Base-by-base conservation (phyloP, 1,140 invertebrate genomes). In the Zaprionus africanus region DNA sequence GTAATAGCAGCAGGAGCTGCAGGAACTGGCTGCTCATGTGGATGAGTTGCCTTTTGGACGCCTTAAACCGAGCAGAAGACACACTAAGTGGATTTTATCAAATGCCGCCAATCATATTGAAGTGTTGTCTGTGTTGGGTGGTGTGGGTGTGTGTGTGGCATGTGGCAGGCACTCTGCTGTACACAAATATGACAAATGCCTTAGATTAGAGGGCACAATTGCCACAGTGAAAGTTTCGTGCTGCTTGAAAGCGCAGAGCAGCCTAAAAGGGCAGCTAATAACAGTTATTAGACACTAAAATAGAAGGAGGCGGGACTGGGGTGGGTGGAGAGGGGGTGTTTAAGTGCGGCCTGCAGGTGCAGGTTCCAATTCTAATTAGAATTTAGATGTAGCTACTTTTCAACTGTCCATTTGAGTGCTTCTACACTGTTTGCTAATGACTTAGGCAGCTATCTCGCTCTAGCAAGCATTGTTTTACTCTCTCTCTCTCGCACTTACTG, bases 41-140 rank as follows among this genome's bases (percentile, higher is more conserved):
- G 38, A 26, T 49, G 19, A 59, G 43, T 51, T 51, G 46, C 17
- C 46, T 22, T 51, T 51, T 51, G 19, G 2, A 57, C 49, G 49
- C 36, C 78, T 76, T 66, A 64, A 58, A 41, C 62, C n/a, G 41
- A 17, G 6, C 41, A 78, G 26, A 28, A 67, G 59, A 51, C 66
- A 73, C 46, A 49, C 72, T 79, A 82, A 86, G 80, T 86, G 82
- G 83, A 81, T 86, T 86, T 87, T 82, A 87, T 86, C 70, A 82
- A 79, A 81, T 78, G 82, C 61, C 74, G 64, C 66, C 43, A 75
- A 76, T 65, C 64, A 43, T 22, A 34, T 59, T 22, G 28, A 31
- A 66, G 46, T 62, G 60, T 51, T 49, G 78, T 68, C 34, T 70
- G 63, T 74, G 66, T 65, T 1, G 13, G 5, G 13, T 4, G 4